Percentiles rank a stretch among this genome's conserved stretches.
Conservation (phyloP, 2,797 vertebrate genomes). For the Pantherophis alleghaniensis region DNA sequence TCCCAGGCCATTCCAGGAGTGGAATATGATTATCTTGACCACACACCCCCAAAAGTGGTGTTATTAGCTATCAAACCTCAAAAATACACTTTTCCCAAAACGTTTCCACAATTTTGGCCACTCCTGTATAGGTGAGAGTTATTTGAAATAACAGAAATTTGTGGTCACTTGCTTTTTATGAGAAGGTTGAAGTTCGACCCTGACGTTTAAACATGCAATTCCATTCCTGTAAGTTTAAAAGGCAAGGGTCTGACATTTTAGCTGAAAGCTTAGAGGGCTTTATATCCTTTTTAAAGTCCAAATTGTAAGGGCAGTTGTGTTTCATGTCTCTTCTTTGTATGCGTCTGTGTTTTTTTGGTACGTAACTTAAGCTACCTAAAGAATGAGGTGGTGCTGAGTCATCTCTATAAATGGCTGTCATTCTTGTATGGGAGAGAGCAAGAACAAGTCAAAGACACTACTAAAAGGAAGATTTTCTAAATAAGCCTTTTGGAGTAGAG, state of each 20-base stretch:
- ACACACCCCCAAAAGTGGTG: too few species aligned
- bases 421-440: not conserved
- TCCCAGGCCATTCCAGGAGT: too few species aligned
- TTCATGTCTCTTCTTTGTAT: not conserved
- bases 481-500: not conserved
- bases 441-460: not conserved
- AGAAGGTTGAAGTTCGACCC: not conserved
- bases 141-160: not conserved
- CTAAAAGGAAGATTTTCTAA: not conserved
- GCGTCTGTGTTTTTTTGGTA: not conserved
- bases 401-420: not conserved
- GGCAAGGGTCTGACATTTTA: not conserved
- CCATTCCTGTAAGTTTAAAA: not conserved
- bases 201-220: not conserved
- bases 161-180: not conserved
- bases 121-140: not conserved
- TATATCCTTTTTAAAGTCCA: not conserved
- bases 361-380: not conserved
- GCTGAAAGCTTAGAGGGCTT: not conserved
- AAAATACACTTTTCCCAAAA: too few species aligned
- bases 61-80: too few species aligned
- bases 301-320: not conserved
- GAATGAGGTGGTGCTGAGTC: not conserved
- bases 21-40: too few species aligned
- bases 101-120: too few species aligned